Conservation (phyloP, 2,113 vertebrate species). For the Malurus alboscapulatus region DNA sequence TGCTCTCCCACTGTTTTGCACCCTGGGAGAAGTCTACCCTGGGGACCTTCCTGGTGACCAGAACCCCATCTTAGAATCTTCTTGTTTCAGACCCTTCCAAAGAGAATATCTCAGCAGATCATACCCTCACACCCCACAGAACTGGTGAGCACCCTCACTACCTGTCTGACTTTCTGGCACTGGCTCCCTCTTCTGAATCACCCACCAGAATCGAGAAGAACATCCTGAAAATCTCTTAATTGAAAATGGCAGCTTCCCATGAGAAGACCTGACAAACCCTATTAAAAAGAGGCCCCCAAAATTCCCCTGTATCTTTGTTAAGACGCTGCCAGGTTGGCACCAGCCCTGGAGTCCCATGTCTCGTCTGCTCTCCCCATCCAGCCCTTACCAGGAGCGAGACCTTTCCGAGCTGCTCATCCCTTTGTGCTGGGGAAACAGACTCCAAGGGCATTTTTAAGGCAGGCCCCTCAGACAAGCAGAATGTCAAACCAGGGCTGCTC, state of each 20-base stretch:
- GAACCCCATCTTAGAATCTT: background rate
- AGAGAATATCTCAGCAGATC: background rate
- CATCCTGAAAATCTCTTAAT: background rate
- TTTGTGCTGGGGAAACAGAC: background rate
- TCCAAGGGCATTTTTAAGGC: background rate
- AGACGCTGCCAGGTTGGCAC: background rate
- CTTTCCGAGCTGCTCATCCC: background rate
- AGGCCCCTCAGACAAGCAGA: background rate
- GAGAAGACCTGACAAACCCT: background rate
- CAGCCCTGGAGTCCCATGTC: background rate
- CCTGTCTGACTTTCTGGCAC: background rate
- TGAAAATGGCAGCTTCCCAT: accelerated
- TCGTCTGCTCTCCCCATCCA: background rate
- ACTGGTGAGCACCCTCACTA: background rate
- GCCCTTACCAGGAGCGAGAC: accelerated
- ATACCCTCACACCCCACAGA: accelerated
- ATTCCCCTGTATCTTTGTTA: background rate
- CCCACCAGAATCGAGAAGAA: accelerated
- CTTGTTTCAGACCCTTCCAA: background rate
- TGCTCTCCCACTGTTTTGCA: background rate
- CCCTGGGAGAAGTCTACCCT: background rate
- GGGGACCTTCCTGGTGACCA: background rate
- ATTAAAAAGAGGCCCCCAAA: background rate
- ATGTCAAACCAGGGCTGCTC: background rate
- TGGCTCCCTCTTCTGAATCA: background rate